Percentiles rank a stretch among this genome's conserved stretches.
These are phyloP conservation scores for Chrysopa pallens DNA, from an alignment of 1,140 invertebrate genomes.

Conservation along the genomic window DNA sequence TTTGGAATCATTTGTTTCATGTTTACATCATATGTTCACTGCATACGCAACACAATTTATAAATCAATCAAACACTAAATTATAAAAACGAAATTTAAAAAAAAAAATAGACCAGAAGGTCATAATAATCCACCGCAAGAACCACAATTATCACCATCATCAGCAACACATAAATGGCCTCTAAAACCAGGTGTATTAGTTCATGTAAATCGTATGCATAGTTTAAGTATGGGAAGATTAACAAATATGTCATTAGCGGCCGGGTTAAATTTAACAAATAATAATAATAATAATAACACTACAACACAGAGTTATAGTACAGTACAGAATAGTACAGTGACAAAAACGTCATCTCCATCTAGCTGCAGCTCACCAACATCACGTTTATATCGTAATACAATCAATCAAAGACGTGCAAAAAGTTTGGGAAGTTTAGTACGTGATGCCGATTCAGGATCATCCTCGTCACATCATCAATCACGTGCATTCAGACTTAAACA, in stretches of 20 bases:
- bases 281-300: too few species aligned
- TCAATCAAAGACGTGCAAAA: neutral
- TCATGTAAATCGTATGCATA: conserved; percentile 60
- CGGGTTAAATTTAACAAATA: neutral
- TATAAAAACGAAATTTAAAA: conserved; percentile 13
- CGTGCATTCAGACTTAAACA: neutral
- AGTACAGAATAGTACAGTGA: too few species aligned
- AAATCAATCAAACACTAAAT: conserved; percentile 5
- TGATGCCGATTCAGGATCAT: neutral
- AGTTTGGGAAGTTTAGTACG: neutral
- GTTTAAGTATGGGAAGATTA: conserved; percentile 27
- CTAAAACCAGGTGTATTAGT: conserved; percentile 72
- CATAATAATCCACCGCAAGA: conserved; percentile 10
- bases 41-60: too few species aligned
- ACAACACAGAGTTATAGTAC: too few species aligned
- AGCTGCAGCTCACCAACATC: neutral
- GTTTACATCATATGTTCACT: too few species aligned
- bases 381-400: neutral
- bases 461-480: neutral
- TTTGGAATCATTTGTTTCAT: too few species aligned
- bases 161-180: conserved; percentile 61
- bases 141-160: conserved; percentile 6
- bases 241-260: conserved; percentile 1
- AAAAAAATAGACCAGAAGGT: conserved; percentile 14
- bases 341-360: neutral